Conservation (phyloP, 2,113 vertebrate genomes). For the Entomyzon cyanotis region DNA sequence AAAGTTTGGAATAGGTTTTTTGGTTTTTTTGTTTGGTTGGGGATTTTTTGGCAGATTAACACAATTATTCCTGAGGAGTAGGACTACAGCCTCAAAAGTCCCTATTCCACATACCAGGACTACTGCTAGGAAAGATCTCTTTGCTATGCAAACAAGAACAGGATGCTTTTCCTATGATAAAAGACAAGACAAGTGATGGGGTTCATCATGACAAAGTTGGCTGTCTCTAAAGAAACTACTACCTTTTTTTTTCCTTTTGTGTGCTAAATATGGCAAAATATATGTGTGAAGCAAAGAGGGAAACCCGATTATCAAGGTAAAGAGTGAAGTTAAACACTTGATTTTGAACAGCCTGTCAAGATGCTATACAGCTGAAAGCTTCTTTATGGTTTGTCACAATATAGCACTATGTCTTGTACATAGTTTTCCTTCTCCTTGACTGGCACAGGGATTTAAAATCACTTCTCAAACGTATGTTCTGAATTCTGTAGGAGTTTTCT, state of each 20-base stretch:
- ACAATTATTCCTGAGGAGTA: not conserved
- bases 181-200: not conserved
- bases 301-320: constrained; percentile 1
- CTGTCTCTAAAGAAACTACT: not conserved
- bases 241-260: not conserved
- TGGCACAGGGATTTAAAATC: constrained; percentile 11
- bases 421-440: not conserved
- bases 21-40: not conserved
- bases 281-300: not conserved
- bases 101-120: not conserved
- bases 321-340: constrained; percentile 21
- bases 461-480: constrained; percentile 1
- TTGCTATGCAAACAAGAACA: not conserved
- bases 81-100: not conserved
- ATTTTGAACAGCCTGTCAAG: constrained; percentile 34
- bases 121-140: not conserved
- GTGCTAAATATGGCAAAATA: not conserved
- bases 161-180: not conserved
- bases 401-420: not conserved
- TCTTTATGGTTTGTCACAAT: constrained; percentile 30
- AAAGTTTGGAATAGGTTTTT: not conserved
- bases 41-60: not conserved
- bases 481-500: constrained; percentile 10
- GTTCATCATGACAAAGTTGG: not conserved
- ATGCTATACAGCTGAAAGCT: constrained; percentile 11